Conservation (phyloP, 2,113 vertebrate genomes). For the Galeopterus variegatus region DNA sequence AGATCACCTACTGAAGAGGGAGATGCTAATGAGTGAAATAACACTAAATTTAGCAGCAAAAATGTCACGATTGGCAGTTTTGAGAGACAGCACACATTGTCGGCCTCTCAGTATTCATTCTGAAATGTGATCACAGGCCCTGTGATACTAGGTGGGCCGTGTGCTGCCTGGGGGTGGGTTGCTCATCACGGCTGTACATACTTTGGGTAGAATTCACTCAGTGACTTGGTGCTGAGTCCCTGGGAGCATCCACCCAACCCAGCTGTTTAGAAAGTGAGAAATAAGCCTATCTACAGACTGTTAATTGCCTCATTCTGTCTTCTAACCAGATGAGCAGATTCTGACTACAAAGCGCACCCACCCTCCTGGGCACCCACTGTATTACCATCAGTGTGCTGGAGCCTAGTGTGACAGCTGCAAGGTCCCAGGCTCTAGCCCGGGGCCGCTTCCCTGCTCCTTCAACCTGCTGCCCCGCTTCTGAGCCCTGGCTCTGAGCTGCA, state of each 20-base stretch:
- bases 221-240: slow-evolving; percentile 9
- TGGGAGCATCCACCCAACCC: background rate
- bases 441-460: background rate
- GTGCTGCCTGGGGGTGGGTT: background rate
- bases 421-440: background rate
- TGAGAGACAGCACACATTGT: background rate
- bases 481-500: background rate
- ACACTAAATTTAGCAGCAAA: background rate
- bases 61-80: background rate
- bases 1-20: background rate
- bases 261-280: slow-evolving; percentile 52
- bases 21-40: background rate
- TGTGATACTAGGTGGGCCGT: background rate
- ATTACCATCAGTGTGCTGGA: accelerated
- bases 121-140: background rate
- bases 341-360: background rate
- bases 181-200: background rate
- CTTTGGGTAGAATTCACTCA: slow-evolving; percentile 43
- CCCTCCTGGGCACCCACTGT: background rate
- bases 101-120: background rate
- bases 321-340: background rate
- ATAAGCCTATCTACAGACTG: background rate
- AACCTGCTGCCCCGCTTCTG: background rate
- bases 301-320: background rate
- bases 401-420: background rate